Base-by-base conservation (phyloP, 1,140 invertebrate species). In the Tyrophagus putrescentiae region DNA sequence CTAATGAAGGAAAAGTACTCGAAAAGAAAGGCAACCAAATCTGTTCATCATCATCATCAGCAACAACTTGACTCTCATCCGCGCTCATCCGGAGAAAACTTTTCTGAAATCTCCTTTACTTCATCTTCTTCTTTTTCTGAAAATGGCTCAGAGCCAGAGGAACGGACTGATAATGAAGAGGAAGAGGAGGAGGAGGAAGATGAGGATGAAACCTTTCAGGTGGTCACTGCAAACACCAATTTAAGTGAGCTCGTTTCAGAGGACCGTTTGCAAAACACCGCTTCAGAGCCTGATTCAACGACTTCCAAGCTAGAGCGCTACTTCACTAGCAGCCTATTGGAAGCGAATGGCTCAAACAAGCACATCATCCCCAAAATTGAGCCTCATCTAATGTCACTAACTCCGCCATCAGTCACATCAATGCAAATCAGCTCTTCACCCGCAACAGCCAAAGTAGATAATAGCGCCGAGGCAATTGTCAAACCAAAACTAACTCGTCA, bases 121-220 rank as follows among this genome's bases (percentile, higher is more conserved):
- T n/a, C n/a, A n/a, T n/a, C n/a, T n/a, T n/a, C n/a, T n/a, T n/a
- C n/a, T n/a, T n/a, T n/a, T n/a, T n/a, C n/a, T 29, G 7, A 48
- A 23, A 42, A 42, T 48, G 13, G 21, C 31, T 39, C 36, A 39
- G 21, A 13, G 13, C 21, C 36, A 13, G 36, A 39, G 21, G 36
- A 39, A 13, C 36, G 13, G 21, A 39, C 36, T 39, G 13, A 39
- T 13, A 39, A 13, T 21, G 36, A 39, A 13, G 36, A 39, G 36
- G 45, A 48, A 7, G 45, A 29, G 13, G 7, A 48, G 31, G 45
- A 48, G 45, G 45, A 6, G 45, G 45, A 48, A 48, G 45, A 48
- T 7, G 45, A 48, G 7, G 45, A 48, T 13, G 18, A 6, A 29
- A n/a, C n/a, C n/a, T n/a, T n/a, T n/a, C n/a, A n/a, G n/a, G n/a